Conservation (phyloP, 2,797 vertebrate genomes). For the Echiichthys vipera region DNA sequence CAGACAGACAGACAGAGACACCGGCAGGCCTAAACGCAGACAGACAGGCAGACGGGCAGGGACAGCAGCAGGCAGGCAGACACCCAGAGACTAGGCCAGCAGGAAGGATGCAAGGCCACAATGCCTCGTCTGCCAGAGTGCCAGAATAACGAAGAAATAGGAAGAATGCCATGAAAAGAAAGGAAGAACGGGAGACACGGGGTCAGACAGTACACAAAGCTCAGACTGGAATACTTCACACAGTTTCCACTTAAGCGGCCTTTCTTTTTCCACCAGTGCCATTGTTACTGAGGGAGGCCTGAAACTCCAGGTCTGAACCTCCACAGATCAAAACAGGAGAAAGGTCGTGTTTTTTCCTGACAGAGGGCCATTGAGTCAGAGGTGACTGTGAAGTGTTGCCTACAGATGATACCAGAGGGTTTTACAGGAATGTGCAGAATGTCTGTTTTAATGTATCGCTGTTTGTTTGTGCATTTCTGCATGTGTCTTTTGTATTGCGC, state of each 20-base stretch:
- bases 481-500: constrained; percentile 6
- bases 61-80: constrained; percentile 9
- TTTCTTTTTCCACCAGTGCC: constrained; percentile 50
- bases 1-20: constrained; percentile 16
- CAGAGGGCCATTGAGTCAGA: constrained; percentile 52
- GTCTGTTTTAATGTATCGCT: constrained; percentile 55
- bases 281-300: constrained; percentile 39
- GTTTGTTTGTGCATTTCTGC: constrained; percentile 38
- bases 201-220: constrained; percentile 59
- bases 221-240: constrained; percentile 62
- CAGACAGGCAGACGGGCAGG: constrained; percentile 4
- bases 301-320: constrained; percentile 24
- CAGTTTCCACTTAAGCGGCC: constrained; percentile 51
- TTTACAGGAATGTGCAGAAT: constrained; percentile 60
- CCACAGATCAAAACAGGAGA: constrained; percentile 42
- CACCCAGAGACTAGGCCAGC: constrained; percentile 18
- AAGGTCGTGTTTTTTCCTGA: constrained; percentile 51
- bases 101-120: constrained; percentile 66
- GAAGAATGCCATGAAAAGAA: constrained; percentile 57
- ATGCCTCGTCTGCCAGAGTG: constrained; percentile 44
- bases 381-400: constrained; percentile 41
- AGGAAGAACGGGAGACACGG: constrained; percentile 66
- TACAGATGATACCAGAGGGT: constrained; percentile 53
- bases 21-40: neutral
- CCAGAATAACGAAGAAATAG: constrained; percentile 40